phyloP scores from a whole-genome alignment of 2,113 vertebrate genomes.

The Calyptommatus sinebrachiatus region DNA sequence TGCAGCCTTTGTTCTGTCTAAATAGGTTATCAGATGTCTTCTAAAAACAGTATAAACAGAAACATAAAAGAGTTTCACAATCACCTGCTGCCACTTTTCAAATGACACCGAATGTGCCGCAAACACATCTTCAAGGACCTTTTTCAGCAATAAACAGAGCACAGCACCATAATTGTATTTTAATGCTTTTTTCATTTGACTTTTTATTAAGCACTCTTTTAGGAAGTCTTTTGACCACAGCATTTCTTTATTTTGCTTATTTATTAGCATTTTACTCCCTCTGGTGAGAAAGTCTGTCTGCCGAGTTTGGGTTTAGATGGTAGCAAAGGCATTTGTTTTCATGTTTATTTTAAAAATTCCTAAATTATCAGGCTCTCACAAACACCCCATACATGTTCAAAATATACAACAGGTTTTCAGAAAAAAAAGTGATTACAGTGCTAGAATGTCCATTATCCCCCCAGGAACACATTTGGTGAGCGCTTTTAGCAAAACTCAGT shows the following conservation, averaged over 20 bases:
- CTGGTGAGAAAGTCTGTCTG: conserved; percentile 42
- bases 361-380: conserved; percentile 49
- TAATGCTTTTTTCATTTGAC: conserved; percentile 13
- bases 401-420: conserved; percentile 45
- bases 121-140: conserved; percentile 27
- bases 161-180: neutral
- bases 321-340: conserved; percentile 52
- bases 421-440: conserved; percentile 57
- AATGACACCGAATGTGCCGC: neutral
- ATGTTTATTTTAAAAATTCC: conserved; percentile 38
- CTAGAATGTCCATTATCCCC: conserved; percentile 59
- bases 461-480: conserved; percentile 57
- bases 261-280: conserved; percentile 28
- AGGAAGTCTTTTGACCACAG: conserved; percentile 11
- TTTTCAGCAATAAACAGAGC: neutral
- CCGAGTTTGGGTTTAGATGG: conserved; percentile 46
- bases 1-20: too few relatives aligned
- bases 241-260: neutral
- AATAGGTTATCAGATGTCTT: too few relatives aligned
- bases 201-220: conserved; percentile 22
- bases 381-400: conserved; percentile 55
- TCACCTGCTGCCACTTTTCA: conserved; percentile 16
- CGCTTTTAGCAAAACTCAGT: conserved; percentile 49
- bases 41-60: too few relatives aligned
- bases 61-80: neutral